Evolutionary conservation across 92 coral and sea anemone genomes (phyloP), one percentile per base, ranked within the genome.

Genomic region (Phenganax subtilis): DNA sequence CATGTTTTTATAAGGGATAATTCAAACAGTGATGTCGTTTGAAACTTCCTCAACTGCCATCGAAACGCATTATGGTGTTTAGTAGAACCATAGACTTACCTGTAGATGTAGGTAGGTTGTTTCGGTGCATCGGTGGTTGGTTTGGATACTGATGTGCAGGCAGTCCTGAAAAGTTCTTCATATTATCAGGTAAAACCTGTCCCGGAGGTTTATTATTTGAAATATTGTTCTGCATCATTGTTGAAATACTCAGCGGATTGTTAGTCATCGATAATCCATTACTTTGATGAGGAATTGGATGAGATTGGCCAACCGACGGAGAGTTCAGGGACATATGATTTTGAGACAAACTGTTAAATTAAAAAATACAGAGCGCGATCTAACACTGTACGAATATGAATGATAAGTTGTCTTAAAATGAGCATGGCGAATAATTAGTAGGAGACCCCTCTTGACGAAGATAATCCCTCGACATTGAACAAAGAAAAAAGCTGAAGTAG

Each of bases 221-320:
- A 59, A 57, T 54, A 57, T 58, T 76, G 59, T 76, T 76, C 60
- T 57, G 81, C 71, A 76, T 76, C 25, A 76, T 76, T 52, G 81
- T 16, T 29, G 81, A 12, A 16, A 76, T 76, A 59, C 10, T 76
- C 53, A 57, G 81, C 44, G 81, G 71, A 76, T 31, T 76, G 12
- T 44, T 76, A 20, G 7, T 76, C 56, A 76, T 31, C 60, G 81
- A 14, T 29, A 51, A 9, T 29, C 55, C 70, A 12, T 57, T 57
- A 25, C 57, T 52, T 17, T 76, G 69, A 76, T 29, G 81, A 58
- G 81, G 57, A 76, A 27, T 76, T 12, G 81, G 16, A 37, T 37
- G 47, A 8, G 81, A 37, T 27, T 57, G 81, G 31, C 70, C 70
- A 76, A 60, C 28, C 54, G 57, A 59, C 60, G 81, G 59, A 54